These are phyloP conservation scores for Tiliqua scincoides DNA, from an alignment of 2,113 vertebrate species.

Conservation along the genomic window DNA sequence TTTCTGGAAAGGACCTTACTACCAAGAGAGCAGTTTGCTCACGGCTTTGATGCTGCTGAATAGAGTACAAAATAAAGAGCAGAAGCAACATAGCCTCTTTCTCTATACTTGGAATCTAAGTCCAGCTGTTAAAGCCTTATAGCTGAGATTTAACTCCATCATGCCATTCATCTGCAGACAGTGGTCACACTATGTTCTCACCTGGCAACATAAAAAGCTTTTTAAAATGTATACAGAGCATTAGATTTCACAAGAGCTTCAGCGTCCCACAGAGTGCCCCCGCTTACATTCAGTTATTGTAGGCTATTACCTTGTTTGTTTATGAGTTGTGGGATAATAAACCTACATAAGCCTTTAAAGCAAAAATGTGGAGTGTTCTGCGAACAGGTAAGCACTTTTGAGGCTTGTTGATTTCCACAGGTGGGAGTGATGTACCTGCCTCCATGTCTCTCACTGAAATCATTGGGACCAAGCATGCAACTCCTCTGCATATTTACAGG, in stretches of 20 bases:
- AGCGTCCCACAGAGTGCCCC: too few species aligned
- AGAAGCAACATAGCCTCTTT: background rate
- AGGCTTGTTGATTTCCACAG: too few species aligned
- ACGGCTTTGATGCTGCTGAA: background rate
- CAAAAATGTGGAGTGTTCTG: too few species aligned
- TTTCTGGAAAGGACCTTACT: background rate
- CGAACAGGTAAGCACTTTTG: too few species aligned
- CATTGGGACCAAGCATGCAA: too few species aligned
- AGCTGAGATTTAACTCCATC: background rate
- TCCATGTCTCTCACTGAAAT: too few species aligned
- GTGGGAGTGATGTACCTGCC: too few species aligned
- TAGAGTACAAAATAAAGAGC: background rate
- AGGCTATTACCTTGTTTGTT: background rate
- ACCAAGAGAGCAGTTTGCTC: background rate
- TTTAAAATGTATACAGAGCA: background rate
- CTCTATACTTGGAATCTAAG: slow-evolving; percentile 7
- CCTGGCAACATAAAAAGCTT: background rate
- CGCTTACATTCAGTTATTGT: background rate
- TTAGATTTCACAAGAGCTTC: background rate
- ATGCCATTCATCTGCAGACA: background rate
- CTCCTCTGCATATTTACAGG: too few species aligned
- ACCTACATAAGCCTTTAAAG: too few species aligned
- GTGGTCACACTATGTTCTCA: background rate
- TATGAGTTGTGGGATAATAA: too few species aligned
- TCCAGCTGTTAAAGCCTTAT: slow-evolving; percentile 7